Percentiles rank a stretch among this genome's conserved stretches.
These are phyloP conservation scores for Tenualosa thibaudeaui DNA, from an alignment of 2,797 vertebrate species.

Conservation along the genomic window DNA sequence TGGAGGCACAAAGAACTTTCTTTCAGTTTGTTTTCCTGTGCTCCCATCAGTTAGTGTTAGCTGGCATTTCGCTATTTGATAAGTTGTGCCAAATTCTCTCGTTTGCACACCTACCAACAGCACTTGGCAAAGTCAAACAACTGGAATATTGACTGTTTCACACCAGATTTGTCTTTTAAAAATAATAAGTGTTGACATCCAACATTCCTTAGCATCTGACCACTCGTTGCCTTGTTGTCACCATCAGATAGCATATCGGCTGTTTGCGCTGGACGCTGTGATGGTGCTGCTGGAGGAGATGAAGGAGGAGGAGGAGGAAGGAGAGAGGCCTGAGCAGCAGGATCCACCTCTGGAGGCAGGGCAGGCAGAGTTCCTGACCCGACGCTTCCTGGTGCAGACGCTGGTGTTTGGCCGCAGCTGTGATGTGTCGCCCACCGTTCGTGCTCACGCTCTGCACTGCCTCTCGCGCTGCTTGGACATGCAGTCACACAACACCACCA, in stretches of 20 bases:
- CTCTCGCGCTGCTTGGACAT: conserved; percentile 87
- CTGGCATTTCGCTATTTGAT: no score
- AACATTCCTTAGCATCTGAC: neutral
- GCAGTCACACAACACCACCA: conserved; percentile 63
- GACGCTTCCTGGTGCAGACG: conserved; percentile 85
- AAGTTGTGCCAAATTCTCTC: no score
- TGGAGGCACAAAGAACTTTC: no score
- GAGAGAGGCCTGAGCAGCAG: neutral
- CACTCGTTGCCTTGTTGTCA: neutral
- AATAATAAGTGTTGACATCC: neutral
- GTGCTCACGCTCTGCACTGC: conserved; percentile 84
- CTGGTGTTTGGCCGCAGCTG: conserved; percentile 83
- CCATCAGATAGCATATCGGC: conserved; percentile 77
- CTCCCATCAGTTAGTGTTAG: no score
- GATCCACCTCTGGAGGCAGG: conserved; percentile 67
- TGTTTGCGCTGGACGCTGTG: conserved; percentile 89
- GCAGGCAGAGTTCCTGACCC: conserved; percentile 73
- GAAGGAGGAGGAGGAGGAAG: conserved; percentile 63
- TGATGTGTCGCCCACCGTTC: conserved; percentile 81
- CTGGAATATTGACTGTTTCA: neutral
- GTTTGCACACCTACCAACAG: neutral
- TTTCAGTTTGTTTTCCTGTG: no score
- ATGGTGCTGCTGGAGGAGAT: conserved; percentile 84
- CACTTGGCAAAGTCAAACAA: neutral
- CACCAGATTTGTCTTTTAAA: no score